Evolutionary conservation across 2,113 vertebrate species (phyloP).

Genomic region (Amblyornis subalaris): DNA sequence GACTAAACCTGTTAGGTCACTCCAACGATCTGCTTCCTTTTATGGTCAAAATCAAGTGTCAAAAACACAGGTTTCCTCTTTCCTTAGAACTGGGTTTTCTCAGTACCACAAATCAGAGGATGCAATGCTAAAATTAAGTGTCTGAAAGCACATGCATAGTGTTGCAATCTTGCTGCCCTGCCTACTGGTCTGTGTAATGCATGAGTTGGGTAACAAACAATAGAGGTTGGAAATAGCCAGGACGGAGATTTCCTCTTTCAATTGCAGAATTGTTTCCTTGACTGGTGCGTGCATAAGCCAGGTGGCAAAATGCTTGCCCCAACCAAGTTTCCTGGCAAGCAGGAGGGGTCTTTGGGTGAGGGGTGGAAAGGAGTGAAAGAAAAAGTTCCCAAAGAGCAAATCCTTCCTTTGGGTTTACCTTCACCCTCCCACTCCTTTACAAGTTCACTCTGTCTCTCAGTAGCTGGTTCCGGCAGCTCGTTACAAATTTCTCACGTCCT

Average conservation of each 20-base stretch:
- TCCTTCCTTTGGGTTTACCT: not conserved
- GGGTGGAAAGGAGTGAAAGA: not conserved
- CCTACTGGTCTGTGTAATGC: conserved; percentile 38
- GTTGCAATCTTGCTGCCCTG: conserved; percentile 54
- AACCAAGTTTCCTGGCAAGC: not conserved
- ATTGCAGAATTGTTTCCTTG: conserved; percentile 59
- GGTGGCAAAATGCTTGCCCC: conserved; percentile 38
- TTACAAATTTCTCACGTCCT: not conserved
- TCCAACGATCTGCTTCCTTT: conserved; percentile 46
- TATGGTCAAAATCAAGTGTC: conserved; percentile 54
- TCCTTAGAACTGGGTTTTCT: conserved; percentile 51
- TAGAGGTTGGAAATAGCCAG: conserved; percentile 57
- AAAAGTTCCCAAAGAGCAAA: not conserved
- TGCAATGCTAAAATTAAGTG: conserved; percentile 65
- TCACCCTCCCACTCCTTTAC: not conserved
- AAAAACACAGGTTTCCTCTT: conserved; percentile 63
- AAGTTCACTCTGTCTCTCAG: not conserved
- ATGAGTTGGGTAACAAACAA: conserved; percentile 56
- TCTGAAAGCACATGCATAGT: conserved; percentile 53
- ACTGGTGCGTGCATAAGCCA: conserved; percentile 47
- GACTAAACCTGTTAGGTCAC: conserved; percentile 40
- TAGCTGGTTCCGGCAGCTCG: not conserved
- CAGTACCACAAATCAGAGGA: not conserved
- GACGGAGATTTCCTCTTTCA: conserved; percentile 58
- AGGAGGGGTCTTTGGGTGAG: not conserved